Conservation (phyloP, 2,113 vertebrate species). For the Tragelaphus buxtoni region DNA sequence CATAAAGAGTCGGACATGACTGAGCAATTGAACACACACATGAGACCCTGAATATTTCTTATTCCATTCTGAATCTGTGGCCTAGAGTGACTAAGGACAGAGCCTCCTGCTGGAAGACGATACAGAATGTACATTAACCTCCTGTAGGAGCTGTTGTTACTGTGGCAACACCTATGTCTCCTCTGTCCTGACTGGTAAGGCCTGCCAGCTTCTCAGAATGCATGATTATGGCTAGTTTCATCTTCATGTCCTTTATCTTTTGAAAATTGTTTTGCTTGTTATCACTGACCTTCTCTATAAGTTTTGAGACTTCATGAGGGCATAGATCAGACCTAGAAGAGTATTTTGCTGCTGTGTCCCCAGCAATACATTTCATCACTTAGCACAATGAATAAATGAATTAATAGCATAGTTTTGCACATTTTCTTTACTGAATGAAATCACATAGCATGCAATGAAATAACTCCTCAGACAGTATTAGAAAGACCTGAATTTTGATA, state of each 20-base stretch:
- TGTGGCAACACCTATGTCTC: neutral
- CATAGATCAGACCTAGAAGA: neutral
- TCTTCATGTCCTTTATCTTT: too few relatives aligned
- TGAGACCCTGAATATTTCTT: fast-evolving
- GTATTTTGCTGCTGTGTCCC: neutral
- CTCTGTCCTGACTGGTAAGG: neutral
- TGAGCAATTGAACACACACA: neutral
- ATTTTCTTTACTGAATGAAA: neutral
- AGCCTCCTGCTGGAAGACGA: fast-evolving
- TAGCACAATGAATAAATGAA: neutral
- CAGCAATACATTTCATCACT: neutral
- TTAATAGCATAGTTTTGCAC: fast-evolving
- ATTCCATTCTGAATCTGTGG: fast-evolving
- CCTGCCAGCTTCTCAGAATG: neutral
- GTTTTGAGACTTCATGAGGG: too few relatives aligned
- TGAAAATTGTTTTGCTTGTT: neutral
- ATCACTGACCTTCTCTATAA: neutral
- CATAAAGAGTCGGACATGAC: neutral
- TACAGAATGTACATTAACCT: fast-evolving
- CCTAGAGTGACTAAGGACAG: fast-evolving
- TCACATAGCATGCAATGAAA: neutral
- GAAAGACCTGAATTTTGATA: neutral
- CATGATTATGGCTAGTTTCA: fast-evolving
- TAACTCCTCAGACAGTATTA: neutral
- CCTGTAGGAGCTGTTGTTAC: too few relatives aligned